phyloP scores from a whole-genome alignment of 1,140 invertebrate genomes.

The Papilio polyxenes region DNA sequence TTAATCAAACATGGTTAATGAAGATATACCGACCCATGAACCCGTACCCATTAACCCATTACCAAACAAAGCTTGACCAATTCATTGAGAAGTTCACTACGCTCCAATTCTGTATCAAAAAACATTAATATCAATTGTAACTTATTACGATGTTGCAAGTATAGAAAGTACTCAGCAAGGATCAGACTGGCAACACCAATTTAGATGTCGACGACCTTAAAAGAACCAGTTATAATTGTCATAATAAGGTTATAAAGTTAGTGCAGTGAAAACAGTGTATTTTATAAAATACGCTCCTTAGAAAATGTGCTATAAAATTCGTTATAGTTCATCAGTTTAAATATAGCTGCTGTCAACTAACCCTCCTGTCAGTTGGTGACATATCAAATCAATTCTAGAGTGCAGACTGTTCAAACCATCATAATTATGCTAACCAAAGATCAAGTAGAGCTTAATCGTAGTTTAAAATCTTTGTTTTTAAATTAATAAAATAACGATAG shows the following conservation, averaged over 20 bases:
- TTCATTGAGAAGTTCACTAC: neutral
- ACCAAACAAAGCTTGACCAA: conserved; percentile 17
- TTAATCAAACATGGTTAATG: neutral
- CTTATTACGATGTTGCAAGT: conserved; percentile 25
- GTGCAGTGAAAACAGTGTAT: neutral
- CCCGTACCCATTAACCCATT: neutral
- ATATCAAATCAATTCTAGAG: neutral
- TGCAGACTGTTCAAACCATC: neutral
- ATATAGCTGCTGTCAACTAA: no score
- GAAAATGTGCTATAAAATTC: neutral
- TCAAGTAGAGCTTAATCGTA: neutral
- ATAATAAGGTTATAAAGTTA: neutral
- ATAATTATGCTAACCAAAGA: neutral
- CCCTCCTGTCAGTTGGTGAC: neutral
- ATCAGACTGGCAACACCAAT: conserved; percentile 15
- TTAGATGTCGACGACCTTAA: conserved; percentile 19
- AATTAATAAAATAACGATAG: neutral
- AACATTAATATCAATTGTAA: conserved; percentile 32
- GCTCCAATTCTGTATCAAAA: neutral
- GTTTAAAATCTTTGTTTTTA: neutral
- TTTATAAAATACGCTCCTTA: neutral
- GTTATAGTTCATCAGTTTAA: no score
- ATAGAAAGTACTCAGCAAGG: conserved; percentile 17
- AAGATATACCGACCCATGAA: neutral
- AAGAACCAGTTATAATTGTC: conserved; percentile 10